phyloP scores from a whole-genome alignment of 2,888 invertebrate genomes.

The Cenopis cana region DNA sequence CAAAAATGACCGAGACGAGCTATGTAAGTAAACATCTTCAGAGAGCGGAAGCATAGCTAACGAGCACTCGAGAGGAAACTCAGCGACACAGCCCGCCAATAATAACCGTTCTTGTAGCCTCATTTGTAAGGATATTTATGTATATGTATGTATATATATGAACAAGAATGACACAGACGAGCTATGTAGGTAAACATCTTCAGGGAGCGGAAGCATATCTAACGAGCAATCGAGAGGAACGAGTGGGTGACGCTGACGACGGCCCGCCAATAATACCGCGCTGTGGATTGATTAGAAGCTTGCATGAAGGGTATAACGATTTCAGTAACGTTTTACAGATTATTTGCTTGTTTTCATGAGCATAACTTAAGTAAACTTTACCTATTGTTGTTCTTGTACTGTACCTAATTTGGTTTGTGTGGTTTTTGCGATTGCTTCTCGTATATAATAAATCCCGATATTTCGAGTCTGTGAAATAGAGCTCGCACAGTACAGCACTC shows the following conservation, averaged over 20 bases:
- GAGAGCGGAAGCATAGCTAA: no score
- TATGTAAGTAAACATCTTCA: slow-evolving; percentile 48
- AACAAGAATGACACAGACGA: slow-evolving; percentile 7
- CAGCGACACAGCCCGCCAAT: slow-evolving; percentile 34
- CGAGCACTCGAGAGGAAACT: slow-evolving; percentile 59
- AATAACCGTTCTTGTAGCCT: no score
- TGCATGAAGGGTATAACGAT: slow-evolving; percentile 1
- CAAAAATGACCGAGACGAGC: slow-evolving; percentile 6
- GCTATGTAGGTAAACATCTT: slow-evolving; percentile 49
- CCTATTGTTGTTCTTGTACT: no score
- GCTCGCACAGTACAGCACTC: no score
- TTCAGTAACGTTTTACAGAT: not conserved
- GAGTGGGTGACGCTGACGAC: not conserved
- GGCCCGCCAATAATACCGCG: slow-evolving; percentile 44
- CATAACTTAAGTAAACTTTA: no score
- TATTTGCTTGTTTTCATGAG: no score
- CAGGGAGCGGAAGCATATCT: slow-evolving; percentile 62
- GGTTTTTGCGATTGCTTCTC: no score
- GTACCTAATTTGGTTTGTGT: no score
- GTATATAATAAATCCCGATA: no score
- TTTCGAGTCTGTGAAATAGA: no score
- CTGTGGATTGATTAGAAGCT: not conserved
- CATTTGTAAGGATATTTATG: no score
- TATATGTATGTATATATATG: no score
- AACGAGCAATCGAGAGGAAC: slow-evolving; percentile 62